phyloP scores from a whole-genome alignment of 2,113 vertebrate genomes.

The Laticauda colubrina region DNA sequence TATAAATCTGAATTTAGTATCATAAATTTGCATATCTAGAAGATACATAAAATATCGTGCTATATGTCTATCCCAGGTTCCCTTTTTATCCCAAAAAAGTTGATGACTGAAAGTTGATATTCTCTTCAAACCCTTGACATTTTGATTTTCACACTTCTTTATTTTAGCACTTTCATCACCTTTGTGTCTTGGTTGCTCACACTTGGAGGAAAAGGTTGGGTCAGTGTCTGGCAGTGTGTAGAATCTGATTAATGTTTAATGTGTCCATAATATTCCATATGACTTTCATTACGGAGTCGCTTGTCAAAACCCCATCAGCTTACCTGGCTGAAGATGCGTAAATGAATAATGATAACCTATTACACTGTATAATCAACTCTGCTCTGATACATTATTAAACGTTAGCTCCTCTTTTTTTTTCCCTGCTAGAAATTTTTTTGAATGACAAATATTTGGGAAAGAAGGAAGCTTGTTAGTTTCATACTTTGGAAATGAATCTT shows the following conservation, averaged over 20 bases:
- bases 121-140: not conserved
- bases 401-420: not conserved
- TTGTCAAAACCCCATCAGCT: conserved; percentile 16
- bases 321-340: conserved; percentile 8
- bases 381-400: conserved; percentile 13
- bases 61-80: not conserved
- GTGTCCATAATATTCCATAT: conserved; percentile 8
- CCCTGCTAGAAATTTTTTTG: not conserved
- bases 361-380: conserved; percentile 16
- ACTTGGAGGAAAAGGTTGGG: not conserved
- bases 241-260: conserved; percentile 24
- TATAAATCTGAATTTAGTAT: not conserved
- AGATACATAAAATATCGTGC: not conserved
- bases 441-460: not conserved
- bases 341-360: conserved; percentile 19
- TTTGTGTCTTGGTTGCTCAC: not conserved
- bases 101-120: not conserved
- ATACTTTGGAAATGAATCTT: conserved; percentile 6
- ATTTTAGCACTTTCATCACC: not conserved
- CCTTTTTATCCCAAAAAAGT: not conserved
- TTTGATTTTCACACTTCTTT: not conserved
- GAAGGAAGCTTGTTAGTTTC: not conserved
- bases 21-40: not conserved
- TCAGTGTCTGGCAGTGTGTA: not conserved
- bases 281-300: conserved; percentile 15